Evolutionary conservation across 2,888 invertebrate genomes (phyloP).

Genomic region (Apamea crenata): DNA sequence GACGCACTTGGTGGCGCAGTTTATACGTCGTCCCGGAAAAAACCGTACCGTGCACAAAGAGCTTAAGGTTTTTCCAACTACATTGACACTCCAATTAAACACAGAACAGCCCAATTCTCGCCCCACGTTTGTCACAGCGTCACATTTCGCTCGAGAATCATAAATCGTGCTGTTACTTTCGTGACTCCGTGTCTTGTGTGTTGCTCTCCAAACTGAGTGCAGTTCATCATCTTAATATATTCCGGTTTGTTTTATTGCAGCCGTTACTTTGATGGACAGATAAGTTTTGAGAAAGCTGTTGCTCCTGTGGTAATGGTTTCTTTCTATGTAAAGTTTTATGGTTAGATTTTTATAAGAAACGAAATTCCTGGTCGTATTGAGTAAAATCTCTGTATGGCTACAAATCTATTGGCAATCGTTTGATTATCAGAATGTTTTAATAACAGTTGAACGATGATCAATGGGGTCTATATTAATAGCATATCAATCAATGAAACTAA

Average conservation of each 20-base stretch:
- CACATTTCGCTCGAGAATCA: conserved; percentile 39
- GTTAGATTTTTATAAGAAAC: conserved; percentile 14
- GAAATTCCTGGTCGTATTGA: background rate
- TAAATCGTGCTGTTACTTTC: conserved; percentile 74
- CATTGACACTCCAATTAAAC: conserved; percentile 31
- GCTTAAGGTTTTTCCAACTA: background rate
- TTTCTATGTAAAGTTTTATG: conserved; percentile 40
- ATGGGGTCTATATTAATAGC: background rate
- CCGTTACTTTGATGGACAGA: conserved; percentile 73
- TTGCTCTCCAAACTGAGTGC: conserved; percentile 69
- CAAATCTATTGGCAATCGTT: background rate
- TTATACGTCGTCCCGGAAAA: background rate
- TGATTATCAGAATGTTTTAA: background rate
- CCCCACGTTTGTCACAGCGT: conserved; percentile 54
- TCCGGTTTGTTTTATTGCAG: conserved; percentile 75
- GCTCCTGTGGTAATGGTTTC: conserved; percentile 57
- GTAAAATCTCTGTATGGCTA: background rate
- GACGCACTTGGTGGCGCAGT: background rate
- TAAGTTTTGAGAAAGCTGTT: conserved; percentile 67
- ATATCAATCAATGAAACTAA: background rate
- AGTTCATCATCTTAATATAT: conserved; percentile 74
- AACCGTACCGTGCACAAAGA: background rate
- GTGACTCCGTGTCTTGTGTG: conserved; percentile 72
- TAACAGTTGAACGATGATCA: background rate
- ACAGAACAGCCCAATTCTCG: conserved; percentile 32